A percentile compares a stretch with the other conserved stretches of the same genome.
phyloP scores from a whole-genome alignment of 2,797 vertebrate species.

The Lepidocolaptes lacrymiger region DNA sequence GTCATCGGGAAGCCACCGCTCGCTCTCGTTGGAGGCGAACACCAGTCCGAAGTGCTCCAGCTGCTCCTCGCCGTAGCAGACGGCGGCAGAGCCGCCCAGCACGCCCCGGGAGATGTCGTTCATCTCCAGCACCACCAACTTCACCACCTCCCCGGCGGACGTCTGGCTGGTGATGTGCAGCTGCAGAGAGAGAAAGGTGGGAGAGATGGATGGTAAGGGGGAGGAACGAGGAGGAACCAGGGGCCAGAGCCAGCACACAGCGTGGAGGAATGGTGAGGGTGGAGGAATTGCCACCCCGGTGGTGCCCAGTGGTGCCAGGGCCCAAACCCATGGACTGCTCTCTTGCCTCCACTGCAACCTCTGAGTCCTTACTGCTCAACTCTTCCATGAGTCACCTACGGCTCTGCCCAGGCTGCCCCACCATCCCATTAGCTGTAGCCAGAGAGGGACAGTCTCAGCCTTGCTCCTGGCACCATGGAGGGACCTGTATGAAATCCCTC shows the following conservation, averaged over 20 bases:
- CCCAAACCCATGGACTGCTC: rapidly evolving
- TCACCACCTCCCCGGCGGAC: slow-evolving; percentile 85
- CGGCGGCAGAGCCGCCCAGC: slow-evolving; percentile 70
- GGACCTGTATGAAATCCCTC: neutral
- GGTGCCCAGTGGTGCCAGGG: rapidly evolving
- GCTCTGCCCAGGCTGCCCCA: neutral
- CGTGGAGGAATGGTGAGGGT: rapidly evolving
- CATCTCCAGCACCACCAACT: slow-evolving; percentile 90
- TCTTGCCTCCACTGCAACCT: neutral
- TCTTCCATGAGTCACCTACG: neutral
- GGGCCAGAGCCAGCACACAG: rapidly evolving
- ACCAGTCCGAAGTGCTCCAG: slow-evolving; percentile 88
- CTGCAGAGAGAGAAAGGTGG: slow-evolving; percentile 70
- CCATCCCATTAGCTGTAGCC: rapidly evolving
- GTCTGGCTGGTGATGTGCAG: slow-evolving; percentile 85
- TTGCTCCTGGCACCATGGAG: neutral
- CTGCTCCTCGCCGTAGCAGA: slow-evolving; percentile 84
- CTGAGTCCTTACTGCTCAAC: neutral
- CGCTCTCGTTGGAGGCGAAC: slow-evolving; percentile 78
- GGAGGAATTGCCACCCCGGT: neutral
- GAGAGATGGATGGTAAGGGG: neutral
- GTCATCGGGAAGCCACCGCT: slow-evolving; percentile 90
- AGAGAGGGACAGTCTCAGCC: neutral
- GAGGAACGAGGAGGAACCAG: neutral
- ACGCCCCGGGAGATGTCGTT: slow-evolving; percentile 77